Base-by-base conservation (phyloP, 2,888 invertebrate species). In the Malacosoma neustria region DNA sequence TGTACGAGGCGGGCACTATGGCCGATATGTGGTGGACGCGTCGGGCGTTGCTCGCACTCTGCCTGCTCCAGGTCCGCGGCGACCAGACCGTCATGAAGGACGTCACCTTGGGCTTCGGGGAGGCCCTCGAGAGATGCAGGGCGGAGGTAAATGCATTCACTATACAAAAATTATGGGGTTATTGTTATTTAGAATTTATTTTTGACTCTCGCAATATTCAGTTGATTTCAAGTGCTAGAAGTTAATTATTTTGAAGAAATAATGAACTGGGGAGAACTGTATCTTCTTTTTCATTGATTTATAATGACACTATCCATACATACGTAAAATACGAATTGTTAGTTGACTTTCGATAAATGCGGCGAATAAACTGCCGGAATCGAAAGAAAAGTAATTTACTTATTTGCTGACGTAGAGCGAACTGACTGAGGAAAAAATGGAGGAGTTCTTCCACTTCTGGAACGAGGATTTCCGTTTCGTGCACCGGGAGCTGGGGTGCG, bases 391-490 rank as follows among this genome's bases (percentile, higher is more conserved):
- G n/a, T n/a, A n/a, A n/a, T n/a, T n/a, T n/a, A n/a, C n/a, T n/a
- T n/a, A n/a, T n/a, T n/a, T n/a, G n/a, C n/a, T n/a, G n/a, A n/a
- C n/a, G n/a, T n/a, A 84, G 82, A 76, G 72, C 33, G 61, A 72
- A 14, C 61, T 85, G 30, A 62, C 72, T 0, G 72, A 75, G 35
- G 81, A 79, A 41, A 69, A 72, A 57, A 81, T 85, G 84, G 84
- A 81, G 40, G 72, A 82, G 60, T 85, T 85, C 69, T 81, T 75
- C 54, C 80, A 84, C 64, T 77, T 81, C 67, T 84, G 84, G 84
- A 52, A 68, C 46, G 76, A 81, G 1, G 80, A 80, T 61, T 85
- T 82, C 67, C 66, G 68, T 55, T 81, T 84, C 58, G 73, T 75
- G 49, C 65, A 70, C 48, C 81, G 80, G 38, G 82, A 76, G 65